Percentiles rank a stretch among this genome's conserved stretches.
Conservation (phyloP, 2,797 vertebrate genomes). For the Melanotaenia parkinsoni region DNA sequence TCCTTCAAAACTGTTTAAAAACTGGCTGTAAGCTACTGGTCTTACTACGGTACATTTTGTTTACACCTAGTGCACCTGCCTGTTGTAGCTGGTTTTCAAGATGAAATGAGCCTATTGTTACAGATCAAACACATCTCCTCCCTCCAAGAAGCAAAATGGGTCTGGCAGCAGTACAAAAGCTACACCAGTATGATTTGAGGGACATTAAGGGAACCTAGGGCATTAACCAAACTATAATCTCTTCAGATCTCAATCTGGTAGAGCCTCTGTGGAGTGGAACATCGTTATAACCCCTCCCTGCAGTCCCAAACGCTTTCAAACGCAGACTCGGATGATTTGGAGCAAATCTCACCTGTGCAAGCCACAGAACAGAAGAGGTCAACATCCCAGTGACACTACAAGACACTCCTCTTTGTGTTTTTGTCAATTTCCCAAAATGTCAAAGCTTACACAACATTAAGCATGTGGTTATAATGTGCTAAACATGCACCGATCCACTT, state of each 20-base stretch:
- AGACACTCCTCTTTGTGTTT: no score
- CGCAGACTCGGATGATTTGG: no score
- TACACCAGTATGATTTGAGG: not conserved
- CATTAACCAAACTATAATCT: not conserved
- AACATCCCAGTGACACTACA: no score
- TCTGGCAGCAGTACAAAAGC: not conserved
- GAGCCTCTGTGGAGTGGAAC: no score
- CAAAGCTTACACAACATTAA: no score
- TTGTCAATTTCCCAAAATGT: no score
- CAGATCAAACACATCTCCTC: slow-evolving; percentile 7
- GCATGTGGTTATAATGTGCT: no score
- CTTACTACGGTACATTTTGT: not conserved
- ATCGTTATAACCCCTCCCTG: no score
- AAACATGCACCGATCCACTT: no score
- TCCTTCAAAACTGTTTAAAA: not conserved
- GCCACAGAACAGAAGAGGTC: no score
- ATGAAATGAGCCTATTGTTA: not conserved
- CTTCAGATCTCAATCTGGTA: not conserved
- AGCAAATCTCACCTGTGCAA: no score
- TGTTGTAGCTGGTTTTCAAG: not conserved
- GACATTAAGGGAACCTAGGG: not conserved
- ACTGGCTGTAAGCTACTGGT: not conserved
- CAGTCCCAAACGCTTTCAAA: no score
- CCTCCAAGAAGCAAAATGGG: not conserved
- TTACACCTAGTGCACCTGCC: not conserved